A percentile compares a stretch with the other conserved stretches of the same genome.
These are phyloP conservation scores for Scaptomyza reducta DNA, from an alignment of 2,888 invertebrate species.

Conservation along the genomic window DNA sequence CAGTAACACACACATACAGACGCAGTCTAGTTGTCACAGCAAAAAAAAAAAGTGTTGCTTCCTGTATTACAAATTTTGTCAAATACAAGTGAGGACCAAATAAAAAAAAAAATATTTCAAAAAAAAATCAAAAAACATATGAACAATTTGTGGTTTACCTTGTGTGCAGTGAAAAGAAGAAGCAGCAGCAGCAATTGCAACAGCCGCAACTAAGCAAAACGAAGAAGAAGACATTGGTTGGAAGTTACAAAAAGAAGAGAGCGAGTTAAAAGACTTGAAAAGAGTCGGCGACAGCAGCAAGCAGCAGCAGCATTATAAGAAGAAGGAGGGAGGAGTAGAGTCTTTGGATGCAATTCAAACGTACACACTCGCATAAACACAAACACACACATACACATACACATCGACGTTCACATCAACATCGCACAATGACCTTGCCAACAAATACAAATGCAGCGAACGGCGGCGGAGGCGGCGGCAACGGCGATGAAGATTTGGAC, in stretches of 20 bases:
- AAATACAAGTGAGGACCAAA: not conserved
- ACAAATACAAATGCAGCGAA: constrained; percentile 72
- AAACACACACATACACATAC: constrained; percentile 9
- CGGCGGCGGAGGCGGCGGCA: constrained; percentile 61
- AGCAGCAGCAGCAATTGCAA: constrained; percentile 42
- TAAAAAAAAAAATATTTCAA: not conserved
- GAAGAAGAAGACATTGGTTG: constrained; percentile 22
- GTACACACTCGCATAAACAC: constrained; percentile 13
- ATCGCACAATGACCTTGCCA: constrained; percentile 81
- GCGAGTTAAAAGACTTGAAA: constrained; percentile 17
- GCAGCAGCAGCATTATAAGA: not conserved
- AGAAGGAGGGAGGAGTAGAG: not conserved
- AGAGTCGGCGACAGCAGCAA: constrained; percentile 3
- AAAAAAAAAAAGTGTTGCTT: constrained; percentile 1
- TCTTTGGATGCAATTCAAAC: constrained; percentile 28
- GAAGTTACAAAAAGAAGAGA: constrained; percentile 13
- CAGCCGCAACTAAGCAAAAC: constrained; percentile 27
- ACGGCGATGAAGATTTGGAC: constrained; percentile 85
- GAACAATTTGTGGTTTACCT: constrained; percentile 58
- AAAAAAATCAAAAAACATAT: constrained; percentile 13
- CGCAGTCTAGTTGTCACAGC: not conserved
- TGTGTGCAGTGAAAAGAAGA: constrained; percentile 43
- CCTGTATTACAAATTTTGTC: constrained; percentile 8
- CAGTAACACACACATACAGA: not conserved
- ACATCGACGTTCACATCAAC: constrained; percentile 18